phyloP scores from a whole-genome alignment of 2,797 vertebrate species.

The Gobio occitaniae region DNA sequence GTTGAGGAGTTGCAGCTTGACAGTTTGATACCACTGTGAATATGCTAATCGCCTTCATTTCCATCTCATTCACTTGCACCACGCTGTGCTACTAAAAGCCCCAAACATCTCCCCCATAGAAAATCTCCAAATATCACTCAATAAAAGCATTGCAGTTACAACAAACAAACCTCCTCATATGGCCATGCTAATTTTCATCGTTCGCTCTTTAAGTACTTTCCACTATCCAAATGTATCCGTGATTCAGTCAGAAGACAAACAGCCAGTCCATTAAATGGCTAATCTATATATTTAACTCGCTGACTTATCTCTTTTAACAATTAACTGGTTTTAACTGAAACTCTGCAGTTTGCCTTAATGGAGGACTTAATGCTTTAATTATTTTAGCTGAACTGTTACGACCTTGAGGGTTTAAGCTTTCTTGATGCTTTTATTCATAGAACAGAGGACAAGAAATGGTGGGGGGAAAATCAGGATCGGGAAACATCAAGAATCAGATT shows the following conservation, averaged over 20 bases:
- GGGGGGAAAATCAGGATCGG: no score
- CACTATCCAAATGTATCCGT: background rate
- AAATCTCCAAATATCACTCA: constrained; percentile 43
- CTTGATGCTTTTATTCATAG: background rate
- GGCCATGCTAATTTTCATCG: constrained; percentile 2
- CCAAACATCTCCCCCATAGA: constrained; percentile 34
- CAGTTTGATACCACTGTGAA: constrained; percentile 55
- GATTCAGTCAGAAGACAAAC: constrained; percentile 41
- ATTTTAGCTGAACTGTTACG: constrained; percentile 9
- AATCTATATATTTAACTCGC: constrained; percentile 53
- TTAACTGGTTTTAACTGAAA: constrained; percentile 42
- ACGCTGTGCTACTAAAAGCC: constrained; percentile 47
- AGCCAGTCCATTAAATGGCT: constrained; percentile 42
- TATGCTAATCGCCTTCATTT: constrained; percentile 57
- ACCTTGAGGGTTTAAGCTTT: background rate
- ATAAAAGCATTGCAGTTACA: constrained; percentile 27
- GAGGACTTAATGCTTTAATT: constrained; percentile 31
- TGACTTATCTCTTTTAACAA: constrained; percentile 50
- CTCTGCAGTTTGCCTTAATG: constrained; percentile 41
- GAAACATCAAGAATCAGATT: background rate
- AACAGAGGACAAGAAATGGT: constrained; percentile 7
- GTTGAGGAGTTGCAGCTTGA: constrained; percentile 46
- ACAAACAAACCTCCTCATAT: constrained; percentile 45
- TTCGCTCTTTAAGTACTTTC: constrained; percentile 16
- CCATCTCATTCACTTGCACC: constrained; percentile 54